Evolutionary conservation across 1,140 invertebrate species (phyloP).

Genomic region (Plutomurus gul): DNA sequence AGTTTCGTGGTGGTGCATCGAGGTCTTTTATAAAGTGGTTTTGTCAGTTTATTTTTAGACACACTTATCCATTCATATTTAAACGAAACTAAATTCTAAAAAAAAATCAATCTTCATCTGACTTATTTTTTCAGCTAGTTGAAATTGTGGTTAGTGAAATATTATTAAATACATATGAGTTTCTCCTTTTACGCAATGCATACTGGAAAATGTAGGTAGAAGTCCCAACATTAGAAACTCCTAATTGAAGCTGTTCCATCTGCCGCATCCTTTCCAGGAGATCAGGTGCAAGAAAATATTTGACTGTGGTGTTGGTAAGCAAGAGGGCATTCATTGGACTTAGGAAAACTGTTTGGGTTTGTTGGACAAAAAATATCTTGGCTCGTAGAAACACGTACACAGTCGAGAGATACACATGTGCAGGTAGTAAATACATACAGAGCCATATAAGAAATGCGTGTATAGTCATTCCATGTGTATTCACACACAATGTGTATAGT

Average conservation of each 20-base stretch:
- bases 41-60: too few relatives aligned
- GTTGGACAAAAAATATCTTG: neutral
- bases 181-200: too few relatives aligned
- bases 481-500: neutral
- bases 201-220: neutral
- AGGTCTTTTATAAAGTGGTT: too few relatives aligned
- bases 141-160: too few relatives aligned
- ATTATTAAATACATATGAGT: too few relatives aligned
- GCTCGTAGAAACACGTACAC: too few relatives aligned
- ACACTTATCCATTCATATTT: too few relatives aligned
- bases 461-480: neutral
- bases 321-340: conserved; percentile 5
- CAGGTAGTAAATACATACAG: neutral
- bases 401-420: neutral
- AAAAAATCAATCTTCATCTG: too few relatives aligned
- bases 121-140: too few relatives aligned
- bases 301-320: neutral
- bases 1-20: too few relatives aligned
- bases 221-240: too few relatives aligned
- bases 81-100: too few relatives aligned
- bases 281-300: neutral
- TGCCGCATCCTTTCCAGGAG: conserved; percentile 21
- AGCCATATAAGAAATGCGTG: neutral
- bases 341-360: neutral
- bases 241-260: conserved; percentile 18